Evolutionary conservation across 1,140 invertebrate species (phyloP).

Genomic region (Plutomurus gul): DNA sequence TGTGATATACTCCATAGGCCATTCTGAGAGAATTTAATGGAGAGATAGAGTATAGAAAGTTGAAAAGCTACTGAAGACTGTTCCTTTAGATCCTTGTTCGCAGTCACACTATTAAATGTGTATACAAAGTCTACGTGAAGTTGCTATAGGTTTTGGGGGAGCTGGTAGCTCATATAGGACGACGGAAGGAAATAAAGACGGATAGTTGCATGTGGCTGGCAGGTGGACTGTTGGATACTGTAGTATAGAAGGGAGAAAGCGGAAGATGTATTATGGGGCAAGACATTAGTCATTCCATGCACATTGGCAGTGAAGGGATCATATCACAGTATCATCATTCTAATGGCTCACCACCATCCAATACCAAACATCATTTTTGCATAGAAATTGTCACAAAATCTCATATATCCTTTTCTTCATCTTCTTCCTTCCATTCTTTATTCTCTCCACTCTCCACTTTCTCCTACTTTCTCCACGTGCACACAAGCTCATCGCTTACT

Average conservation of each 20-base stretch:
- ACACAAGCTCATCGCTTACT: neutral
- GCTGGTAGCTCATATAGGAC: no score
- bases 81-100: no score
- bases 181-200: no score
- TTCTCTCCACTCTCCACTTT: neutral
- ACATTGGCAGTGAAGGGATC: slow-evolving; percentile 27
- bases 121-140: no score
- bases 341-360: slow-evolving; percentile 40
- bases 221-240: neutral
- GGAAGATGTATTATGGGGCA: slow-evolving; percentile 32
- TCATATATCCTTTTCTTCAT: neutral
- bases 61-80: no score
- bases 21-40: no score
- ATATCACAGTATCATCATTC: slow-evolving; percentile 37
- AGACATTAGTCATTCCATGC: slow-evolving; percentile 39
- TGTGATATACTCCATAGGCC: no score
- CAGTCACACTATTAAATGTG: no score
- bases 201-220: no score
- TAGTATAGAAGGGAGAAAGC: slow-evolving; percentile 34
- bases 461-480: neutral
- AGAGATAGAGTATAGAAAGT: no score
- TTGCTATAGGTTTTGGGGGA: no score
- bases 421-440: neutral
- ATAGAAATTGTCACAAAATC: slow-evolving; percentile 32
- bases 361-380: slow-evolving; percentile 41